Evolutionary conservation across 2,113 vertebrate genomes (phyloP), one percentile per base, ranked within the genome.

Genomic region (Chaenogobius annularis): DNA sequence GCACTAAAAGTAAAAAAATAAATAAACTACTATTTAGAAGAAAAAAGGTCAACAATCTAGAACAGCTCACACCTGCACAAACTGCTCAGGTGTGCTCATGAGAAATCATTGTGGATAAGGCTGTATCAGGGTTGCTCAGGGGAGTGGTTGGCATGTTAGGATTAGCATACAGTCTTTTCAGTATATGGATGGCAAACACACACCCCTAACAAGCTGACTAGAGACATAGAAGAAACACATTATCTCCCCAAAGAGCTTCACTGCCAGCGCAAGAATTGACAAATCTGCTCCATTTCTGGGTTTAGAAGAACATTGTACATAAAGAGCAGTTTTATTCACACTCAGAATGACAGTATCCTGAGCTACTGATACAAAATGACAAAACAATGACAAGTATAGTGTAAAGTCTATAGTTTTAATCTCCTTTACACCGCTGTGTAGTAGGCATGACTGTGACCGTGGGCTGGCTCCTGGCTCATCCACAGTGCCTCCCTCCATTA

Each of bases 121-220:
- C 68, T 52, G n/a, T 17, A 59, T 8, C 0, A 35, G 62, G 61
- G 44, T 19, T 68, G 40, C 76, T 47, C 14, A 7, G 20, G 54
- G 64, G 68, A 73, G 35, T 69, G 7, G 44, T 50, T 54, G 74
- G 81, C 4, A 31, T 31, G 26, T 31, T 31, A 31, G 26, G 4
- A 31, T 31, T 31, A 31, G 26, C 26, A 31, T 31, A 31, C 26
- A 31, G 26, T 31, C 26, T 31, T n/a, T 31, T 31, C 26, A 31
- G 26, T 31, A 31, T 31, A 31, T 31, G 26, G 26, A 31, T 63
- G 83, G 77, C 72, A 74, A 63, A 79, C 71, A 73, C 70, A 56
- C 47, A 37, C 35, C 35, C 66, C 14, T 87, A 87, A 86, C 85
- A 84, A 88, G 80, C 83, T 63, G 79, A 86, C 79, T 55, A 23